Evolutionary conservation across 2,113 vertebrate genomes (phyloP).

Genomic region (Galbula dea): DNA sequence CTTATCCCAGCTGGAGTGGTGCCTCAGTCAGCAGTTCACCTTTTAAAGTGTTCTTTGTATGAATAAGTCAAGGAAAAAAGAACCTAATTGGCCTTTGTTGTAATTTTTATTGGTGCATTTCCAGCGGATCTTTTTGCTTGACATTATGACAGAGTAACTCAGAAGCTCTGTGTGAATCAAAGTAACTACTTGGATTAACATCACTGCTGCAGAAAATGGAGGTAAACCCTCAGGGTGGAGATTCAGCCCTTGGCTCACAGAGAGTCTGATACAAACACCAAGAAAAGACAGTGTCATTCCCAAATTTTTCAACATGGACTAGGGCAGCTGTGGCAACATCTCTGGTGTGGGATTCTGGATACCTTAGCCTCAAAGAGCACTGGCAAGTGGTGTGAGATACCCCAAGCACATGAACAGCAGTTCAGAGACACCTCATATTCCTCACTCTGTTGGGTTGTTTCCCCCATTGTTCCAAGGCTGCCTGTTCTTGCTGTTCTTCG

Average conservation of each 20-base stretch:
- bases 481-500: neutral
- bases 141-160: neutral
- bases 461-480: neutral
- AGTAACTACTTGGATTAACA: neutral
- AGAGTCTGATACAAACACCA: neutral
- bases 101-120: slow-evolving; percentile 19
- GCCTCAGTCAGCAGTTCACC: slow-evolving; percentile 33
- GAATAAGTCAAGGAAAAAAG: slow-evolving; percentile 1
- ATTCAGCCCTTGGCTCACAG: neutral
- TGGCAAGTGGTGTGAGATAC: neutral
- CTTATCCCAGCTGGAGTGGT: neutral
- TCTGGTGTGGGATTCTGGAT: neutral
- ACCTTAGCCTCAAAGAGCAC: neutral
- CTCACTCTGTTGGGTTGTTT: neutral
- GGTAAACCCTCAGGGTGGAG: neutral
- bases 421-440: neutral
- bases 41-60: slow-evolving; percentile 34
- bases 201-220: neutral
- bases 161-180: neutral
- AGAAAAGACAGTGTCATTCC: neutral
- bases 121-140: neutral
- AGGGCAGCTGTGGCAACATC: too few relatives aligned
- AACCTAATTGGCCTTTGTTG: neutral
- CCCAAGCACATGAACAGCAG: neutral
- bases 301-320: neutral